phyloP scores from a whole-genome alignment of 2,888 invertebrate genomes.

The Pristionchus maxplancki region DNA sequence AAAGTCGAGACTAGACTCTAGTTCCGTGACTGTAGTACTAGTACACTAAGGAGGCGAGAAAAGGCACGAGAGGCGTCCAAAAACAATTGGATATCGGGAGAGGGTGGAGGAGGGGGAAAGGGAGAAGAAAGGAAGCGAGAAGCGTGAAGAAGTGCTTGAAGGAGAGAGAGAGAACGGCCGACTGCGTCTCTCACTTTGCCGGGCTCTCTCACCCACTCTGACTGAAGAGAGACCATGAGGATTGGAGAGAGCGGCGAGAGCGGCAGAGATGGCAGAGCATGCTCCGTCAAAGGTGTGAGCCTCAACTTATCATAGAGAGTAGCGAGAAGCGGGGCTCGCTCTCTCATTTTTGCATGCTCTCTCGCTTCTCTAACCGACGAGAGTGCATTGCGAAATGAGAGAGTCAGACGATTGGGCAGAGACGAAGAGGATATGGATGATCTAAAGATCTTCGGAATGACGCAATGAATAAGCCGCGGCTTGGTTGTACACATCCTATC shows the following conservation, averaged over 20 bases:
- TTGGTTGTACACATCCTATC: no score
- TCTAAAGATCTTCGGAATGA: no score
- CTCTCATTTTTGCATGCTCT: no score
- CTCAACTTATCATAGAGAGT: not conserved
- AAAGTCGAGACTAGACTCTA: no score
- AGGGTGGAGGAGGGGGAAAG: not conserved
- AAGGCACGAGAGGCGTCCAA: not conserved
- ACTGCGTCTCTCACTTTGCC: not conserved
- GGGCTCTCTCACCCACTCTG: no score
- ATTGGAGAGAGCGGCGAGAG: not conserved
- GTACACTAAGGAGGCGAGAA: not conserved
- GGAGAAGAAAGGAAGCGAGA: not conserved
- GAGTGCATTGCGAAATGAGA: no score
- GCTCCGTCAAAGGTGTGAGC: constrained; percentile 4
- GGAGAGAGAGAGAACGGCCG: not conserved
- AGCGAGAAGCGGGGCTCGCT: not conserved
- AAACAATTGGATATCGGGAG: constrained; percentile 21
- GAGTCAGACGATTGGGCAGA: no score
- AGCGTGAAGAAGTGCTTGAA: constrained; percentile 11
- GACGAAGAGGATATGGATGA: not conserved
- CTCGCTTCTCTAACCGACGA: no score
- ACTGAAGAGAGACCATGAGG: not conserved
- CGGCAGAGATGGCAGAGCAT: not conserved
- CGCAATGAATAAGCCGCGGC: no score
- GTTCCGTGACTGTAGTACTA: not conserved